Base-by-base conservation (phyloP, 2,888 invertebrate genomes). In the Hypsopygia costalis region DNA sequence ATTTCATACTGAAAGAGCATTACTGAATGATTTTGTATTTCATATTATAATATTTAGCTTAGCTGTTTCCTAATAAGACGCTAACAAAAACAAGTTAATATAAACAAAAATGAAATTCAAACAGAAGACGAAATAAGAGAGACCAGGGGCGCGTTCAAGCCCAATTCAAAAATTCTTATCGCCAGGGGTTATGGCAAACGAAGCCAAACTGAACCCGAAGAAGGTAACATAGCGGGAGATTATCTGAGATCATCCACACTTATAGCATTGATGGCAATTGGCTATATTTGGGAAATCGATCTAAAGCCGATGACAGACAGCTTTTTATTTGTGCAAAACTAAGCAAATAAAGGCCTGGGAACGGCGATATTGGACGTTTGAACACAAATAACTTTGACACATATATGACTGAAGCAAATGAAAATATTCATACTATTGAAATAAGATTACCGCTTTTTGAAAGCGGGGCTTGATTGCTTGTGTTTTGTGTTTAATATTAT, bases 111-210 rank as follows among this genome's bases (percentile, higher is more conserved):
- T 69, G 52, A 40, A 47, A 63, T 74, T 72, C 62, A 55, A 58
- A 68, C 83, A 87, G 86, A 82, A 56, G 78, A 76, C 51, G 79
- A 80, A 68, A 72, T 82, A 51, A 85, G 81, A 68, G 77, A 77
- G 58, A 74, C 75, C 54, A 69, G 82, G 53, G 75, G 76, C 44
- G 67, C 70, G 27, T 85, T 86, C 73, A 79, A 69, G 55, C 83
- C 85, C 5, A 75, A 74, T 52, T 69, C 80, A 46, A 81, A 81
- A 48, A 62, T 83, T 40, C 80, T 82, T 53, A 81, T 86, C 54
- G 86, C 86, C 21, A 62, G 83, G 46, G 86, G 83, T 43, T 86
- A 75, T 55, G 86, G 87, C 12, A 74, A 74, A 53, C 65, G 74
- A 36, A 53, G 39, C 40, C 49, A 47, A 50, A 3, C 16, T 16